These are phyloP conservation scores for Porites rus DNA, from an alignment of 92 coral and sea anemone species.

Conservation along the genomic window DNA sequence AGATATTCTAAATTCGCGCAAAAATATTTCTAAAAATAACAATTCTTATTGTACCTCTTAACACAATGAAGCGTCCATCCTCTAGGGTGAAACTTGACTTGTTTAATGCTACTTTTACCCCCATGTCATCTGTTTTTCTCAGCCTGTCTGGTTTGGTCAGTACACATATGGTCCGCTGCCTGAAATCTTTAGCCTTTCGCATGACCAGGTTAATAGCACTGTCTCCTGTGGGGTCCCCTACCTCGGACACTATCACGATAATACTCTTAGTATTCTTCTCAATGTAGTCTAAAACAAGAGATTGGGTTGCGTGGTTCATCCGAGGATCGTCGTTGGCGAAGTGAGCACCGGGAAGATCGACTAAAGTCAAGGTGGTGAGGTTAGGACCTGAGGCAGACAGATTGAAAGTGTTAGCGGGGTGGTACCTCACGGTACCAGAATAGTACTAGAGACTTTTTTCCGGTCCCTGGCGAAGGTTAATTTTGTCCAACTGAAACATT, in stretches of 20 bases:
- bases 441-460: too few relatives aligned
- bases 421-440: too few relatives aligned
- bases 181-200: constrained; percentile 71
- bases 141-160: constrained; percentile 85
- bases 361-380: constrained; percentile 75
- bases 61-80: too few relatives aligned
- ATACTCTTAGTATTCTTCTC: constrained; percentile 79
- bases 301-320: constrained; percentile 78
- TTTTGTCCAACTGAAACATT: too few relatives aligned
- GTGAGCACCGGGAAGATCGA: constrained; percentile 89
- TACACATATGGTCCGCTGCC: constrained; percentile 78
- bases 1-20: too few relatives aligned
- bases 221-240: constrained; percentile 92
- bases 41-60: too few relatives aligned
- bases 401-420: too few relatives aligned
- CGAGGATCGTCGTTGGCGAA: constrained; percentile 78
- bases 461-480: too few relatives aligned
- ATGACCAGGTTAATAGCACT: constrained; percentile 85
- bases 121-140: constrained; percentile 77
- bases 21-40: too few relatives aligned
- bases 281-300: constrained; percentile 79
- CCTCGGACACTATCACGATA: constrained; percentile 78
- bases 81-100: too few relatives aligned
- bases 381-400: constrained; percentile 62
- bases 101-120: too few relatives aligned